These are phyloP conservation scores for Aphodius granarius DNA, from an alignment of 2,888 invertebrate genomes.

Conservation along the genomic window DNA sequence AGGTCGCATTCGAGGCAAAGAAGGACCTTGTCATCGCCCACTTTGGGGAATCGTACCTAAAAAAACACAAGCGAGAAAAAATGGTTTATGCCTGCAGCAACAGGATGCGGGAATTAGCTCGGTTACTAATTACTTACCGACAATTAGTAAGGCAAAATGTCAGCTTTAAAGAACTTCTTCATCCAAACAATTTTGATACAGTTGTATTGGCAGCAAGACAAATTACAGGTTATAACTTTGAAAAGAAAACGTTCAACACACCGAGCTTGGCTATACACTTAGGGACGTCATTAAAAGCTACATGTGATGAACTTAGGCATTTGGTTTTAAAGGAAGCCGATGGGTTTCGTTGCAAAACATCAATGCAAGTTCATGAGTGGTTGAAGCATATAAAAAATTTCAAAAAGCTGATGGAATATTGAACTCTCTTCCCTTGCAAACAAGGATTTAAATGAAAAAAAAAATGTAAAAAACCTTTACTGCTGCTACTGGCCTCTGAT, in stretches of 20 bases:
- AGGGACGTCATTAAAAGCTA: conserved; percentile 33
- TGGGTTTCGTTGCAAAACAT: conserved; percentile 32
- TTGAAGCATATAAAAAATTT: conserved; percentile 22
- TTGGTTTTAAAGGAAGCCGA: conserved; percentile 32
- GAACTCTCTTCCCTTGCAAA: conserved; percentile 36
- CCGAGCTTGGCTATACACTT: conserved; percentile 38
- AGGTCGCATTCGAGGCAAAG: too few relatives aligned
- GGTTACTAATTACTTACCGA: not conserved
- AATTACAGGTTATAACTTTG: conserved; percentile 33
- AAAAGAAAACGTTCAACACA: conserved; percentile 34
- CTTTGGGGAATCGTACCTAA: not conserved
- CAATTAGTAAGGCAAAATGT: not conserved
- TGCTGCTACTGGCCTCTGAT: too few relatives aligned
- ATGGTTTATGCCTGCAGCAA: not conserved
- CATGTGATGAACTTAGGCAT: conserved; percentile 33
- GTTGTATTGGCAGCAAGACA: conserved; percentile 31
- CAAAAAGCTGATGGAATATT: conserved; percentile 34
- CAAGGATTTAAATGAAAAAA: conserved; percentile 27
- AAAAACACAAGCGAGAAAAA: too few relatives aligned
- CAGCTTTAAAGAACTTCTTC: conserved; percentile 29
- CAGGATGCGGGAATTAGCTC: not conserved
- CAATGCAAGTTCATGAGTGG: conserved; percentile 11
- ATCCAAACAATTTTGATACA: conserved; percentile 34
- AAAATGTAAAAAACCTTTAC: not conserved
- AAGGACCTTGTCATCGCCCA: not conserved